Base-by-base conservation (phyloP, 2,113 vertebrate genomes). In the Nannobrachium achirus region DNA sequence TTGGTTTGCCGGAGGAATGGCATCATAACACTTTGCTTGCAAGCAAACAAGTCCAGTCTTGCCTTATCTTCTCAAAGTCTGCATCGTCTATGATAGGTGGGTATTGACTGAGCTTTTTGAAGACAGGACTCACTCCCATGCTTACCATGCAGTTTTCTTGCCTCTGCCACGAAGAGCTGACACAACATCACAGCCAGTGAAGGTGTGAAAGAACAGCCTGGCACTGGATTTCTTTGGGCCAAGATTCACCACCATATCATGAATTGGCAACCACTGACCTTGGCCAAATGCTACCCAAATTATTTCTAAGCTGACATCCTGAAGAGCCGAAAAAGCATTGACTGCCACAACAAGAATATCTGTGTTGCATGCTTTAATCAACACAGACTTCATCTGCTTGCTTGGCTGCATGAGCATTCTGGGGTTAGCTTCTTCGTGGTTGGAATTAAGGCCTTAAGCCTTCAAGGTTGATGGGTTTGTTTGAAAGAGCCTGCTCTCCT, bases 101-200 rank as follows among this genome's bases (percentile, higher is more conserved):
- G 57, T 60, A 60, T 38, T 60, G 33, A 39, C 57, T 60, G 57
- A 60, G 57, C 57, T 60, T 60, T 6, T 8, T 60, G 57, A 60
- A 60, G 57, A 60, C 33, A 33, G 57, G 57, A 8, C 57, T 60
- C 19, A 60, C 57, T 38, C 33, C 57, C 57, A 1, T 60, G 57
- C 33, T 60, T 60, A 6, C 2, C 57, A 60, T 60, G 57, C 57
- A 1, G 19, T 38, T 60, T 60, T 19, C 57, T 8, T 60, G 18
- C 57, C 41, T 55, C 7, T 55, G 7, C 51, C 51, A 55, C 33
- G 57, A 6, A 60, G 7, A 38, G 57, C 18, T 60, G 57, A 60
- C 5, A 60, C 57, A 60, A 4, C 33, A 60, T 60, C 33, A 39
- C 1, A 60, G 33, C 57, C 57, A 8, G 57, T 60, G 57, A 60